A percentile compares a stretch with the other conserved stretches of the same genome.
phyloP scores from a whole-genome alignment of 2,888 invertebrate genomes.

The Monochamus alternatus region DNA sequence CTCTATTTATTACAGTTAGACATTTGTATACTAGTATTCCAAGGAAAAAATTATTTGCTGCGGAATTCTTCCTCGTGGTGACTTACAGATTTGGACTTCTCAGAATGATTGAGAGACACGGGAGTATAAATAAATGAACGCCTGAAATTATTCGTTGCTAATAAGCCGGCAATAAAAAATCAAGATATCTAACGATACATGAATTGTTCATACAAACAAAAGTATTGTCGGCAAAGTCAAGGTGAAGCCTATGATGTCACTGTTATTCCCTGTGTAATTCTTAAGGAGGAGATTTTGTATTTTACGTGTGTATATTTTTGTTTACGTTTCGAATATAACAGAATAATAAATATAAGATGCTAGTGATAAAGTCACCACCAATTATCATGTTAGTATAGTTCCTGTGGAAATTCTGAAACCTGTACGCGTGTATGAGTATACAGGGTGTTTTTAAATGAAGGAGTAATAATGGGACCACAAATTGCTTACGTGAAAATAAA shows the following conservation, averaged over 20 bases:
- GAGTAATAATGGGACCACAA: no score
- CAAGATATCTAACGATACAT: slow-evolving; percentile 14
- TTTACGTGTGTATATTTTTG: slow-evolving; percentile 28
- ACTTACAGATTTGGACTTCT: not conserved
- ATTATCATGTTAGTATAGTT: not conserved
- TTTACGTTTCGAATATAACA: slow-evolving; percentile 18
- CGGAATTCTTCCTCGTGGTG: not conserved
- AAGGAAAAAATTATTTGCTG: not conserved
- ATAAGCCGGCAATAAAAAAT: slow-evolving; percentile 23
- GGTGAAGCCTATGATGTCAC: slow-evolving; percentile 42
- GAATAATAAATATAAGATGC: slow-evolving; percentile 26
- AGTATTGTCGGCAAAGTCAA: slow-evolving; percentile 40
- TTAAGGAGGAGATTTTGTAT: slow-evolving; percentile 32
- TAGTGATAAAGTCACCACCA: not conserved
- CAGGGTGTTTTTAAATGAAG: not conserved
- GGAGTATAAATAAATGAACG: not conserved
- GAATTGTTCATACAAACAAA: slow-evolving; percentile 30
- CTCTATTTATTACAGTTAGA: not conserved
- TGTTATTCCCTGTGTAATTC: slow-evolving; percentile 40
- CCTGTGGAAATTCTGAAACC: slow-evolving; percentile 9
- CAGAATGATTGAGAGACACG: not conserved
- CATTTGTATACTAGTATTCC: not conserved
- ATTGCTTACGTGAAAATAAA: no score
- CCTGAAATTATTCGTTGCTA: not conserved
- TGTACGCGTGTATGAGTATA: not conserved